Evolutionary conservation across 2,113 vertebrate species (phyloP), one percentile per base, ranked within the genome.

Genomic region (Ophiodon elongatus): DNA sequence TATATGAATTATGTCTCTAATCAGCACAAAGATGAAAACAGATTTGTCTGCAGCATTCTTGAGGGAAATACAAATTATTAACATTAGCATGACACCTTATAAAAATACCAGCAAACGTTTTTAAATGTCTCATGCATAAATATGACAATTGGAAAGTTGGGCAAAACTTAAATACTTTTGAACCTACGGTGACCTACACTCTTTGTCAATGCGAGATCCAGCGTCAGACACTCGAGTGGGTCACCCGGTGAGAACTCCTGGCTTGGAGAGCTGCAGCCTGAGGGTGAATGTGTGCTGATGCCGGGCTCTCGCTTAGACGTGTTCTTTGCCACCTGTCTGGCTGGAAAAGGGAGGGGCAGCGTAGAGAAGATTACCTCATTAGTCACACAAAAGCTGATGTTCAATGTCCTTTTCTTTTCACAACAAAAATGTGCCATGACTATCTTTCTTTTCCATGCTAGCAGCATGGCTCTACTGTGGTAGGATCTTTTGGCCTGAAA

Each of bases 321-420:
- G 92, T 95, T 97, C 95, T 97, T 99, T 87, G 97, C 95, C 89
- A 96, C 97, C 95, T 96, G 98, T 80, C 97, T 97, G 95, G 97
- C 98, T 99, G 93, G 43, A 96, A 81, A 83, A 93, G 76, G 92
- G 54, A 96, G 64, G 33, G 37, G 59, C 71, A 45, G 67, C 41
- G 73, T 0, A 50, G 70, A 59, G 73, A 84, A 19, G 31, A 43
- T 64, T 70, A 47, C 82, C 76, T 87, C 25, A 76, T 79, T 43
- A 75, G 63, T 52, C 79, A 69, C 10, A 73, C 60, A 67, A 67
- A 76, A 79, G 41, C 47, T 50, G 43, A 31, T 15, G 33, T 52
- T 59, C 43, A 27, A 10, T n/a, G 37, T 14, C 52, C 2, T 39
- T 33, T 70, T 80, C 15, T 50, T 54, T 57, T 1, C 4, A 15